Evolutionary conservation across 2,113 vertebrate species (phyloP).

Genomic region (Anseranas semipalmata): DNA sequence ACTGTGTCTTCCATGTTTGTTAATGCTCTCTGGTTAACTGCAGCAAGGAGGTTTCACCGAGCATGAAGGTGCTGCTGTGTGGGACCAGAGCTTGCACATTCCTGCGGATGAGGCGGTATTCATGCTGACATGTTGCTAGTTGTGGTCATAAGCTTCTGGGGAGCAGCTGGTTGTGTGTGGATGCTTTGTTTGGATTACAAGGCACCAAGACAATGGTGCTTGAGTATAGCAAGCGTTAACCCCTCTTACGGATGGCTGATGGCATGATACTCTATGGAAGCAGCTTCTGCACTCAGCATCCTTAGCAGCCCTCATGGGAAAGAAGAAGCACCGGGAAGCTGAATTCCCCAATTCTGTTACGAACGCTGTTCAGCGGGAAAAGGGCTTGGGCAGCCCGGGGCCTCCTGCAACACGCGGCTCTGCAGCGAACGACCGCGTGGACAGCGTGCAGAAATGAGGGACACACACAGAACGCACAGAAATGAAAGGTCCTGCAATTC

Average conservation of each 20-base stretch:
- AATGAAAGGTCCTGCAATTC: neutral
- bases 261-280: neutral
- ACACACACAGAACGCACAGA: neutral
- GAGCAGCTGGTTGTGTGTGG: neutral
- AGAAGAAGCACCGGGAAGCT: neutral
- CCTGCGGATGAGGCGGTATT: neutral
- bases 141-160: neutral
- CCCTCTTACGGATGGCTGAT: neutral
- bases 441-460: neutral
- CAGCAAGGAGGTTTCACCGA: neutral
- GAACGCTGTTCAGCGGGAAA: neutral
- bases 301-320: neutral
- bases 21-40: neutral
- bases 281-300: neutral
- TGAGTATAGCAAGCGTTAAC: accelerated
- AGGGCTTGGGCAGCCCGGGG: neutral
- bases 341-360: neutral
- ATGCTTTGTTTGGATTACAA: neutral
- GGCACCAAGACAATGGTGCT: neutral
- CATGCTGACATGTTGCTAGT: neutral
- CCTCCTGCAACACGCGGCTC: accelerated
- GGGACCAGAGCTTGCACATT: neutral
- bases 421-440: neutral
- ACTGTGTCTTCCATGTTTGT: accelerated
- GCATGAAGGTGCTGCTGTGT: neutral